Percentiles rank a stretch among this genome's conserved stretches.
Evolutionary conservation across 2,888 invertebrate genomes (phyloP).

Genomic region (Anthrax anthrax): DNA sequence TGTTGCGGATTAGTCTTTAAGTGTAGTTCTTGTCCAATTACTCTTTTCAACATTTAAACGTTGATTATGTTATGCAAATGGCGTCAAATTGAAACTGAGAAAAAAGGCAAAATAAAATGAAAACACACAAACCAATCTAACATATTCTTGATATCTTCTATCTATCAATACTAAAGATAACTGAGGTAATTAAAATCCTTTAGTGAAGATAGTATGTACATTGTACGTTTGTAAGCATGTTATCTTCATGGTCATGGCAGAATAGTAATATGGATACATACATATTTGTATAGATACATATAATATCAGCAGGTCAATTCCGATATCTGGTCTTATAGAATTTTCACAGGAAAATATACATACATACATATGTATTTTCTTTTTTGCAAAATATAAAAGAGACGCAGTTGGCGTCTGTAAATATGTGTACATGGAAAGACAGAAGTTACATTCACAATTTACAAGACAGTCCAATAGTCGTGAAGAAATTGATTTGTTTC

Average conservation of each 20-base stretch:
- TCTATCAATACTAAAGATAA: not conserved
- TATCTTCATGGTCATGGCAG: not conserved
- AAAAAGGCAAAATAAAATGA: not conserved
- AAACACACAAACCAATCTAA: not conserved
- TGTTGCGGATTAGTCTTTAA: conserved; percentile 6
- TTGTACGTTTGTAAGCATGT: too few relatives aligned
- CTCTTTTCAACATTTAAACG: not conserved
- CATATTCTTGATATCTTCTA: not conserved
- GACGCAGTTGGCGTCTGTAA: not conserved
- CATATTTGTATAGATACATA: too few relatives aligned
- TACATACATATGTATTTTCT: not conserved
- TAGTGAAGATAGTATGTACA: too few relatives aligned
- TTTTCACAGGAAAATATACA: not conserved
- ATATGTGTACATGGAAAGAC: not conserved
- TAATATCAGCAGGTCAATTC: not conserved
- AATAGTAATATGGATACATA: not conserved
- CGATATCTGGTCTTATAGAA: not conserved
- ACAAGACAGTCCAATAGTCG: not conserved
- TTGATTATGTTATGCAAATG: not conserved
- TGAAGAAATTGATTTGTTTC: conserved; percentile 10
- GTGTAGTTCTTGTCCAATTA: conserved; percentile 7
- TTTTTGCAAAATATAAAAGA: not conserved
- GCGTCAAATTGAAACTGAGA: not conserved
- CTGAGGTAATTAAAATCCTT: too few relatives aligned
- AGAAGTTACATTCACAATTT: not conserved